These are phyloP conservation scores for Nestor notabilis DNA, from an alignment of 2,113 vertebrate species.

Conservation along the genomic window DNA sequence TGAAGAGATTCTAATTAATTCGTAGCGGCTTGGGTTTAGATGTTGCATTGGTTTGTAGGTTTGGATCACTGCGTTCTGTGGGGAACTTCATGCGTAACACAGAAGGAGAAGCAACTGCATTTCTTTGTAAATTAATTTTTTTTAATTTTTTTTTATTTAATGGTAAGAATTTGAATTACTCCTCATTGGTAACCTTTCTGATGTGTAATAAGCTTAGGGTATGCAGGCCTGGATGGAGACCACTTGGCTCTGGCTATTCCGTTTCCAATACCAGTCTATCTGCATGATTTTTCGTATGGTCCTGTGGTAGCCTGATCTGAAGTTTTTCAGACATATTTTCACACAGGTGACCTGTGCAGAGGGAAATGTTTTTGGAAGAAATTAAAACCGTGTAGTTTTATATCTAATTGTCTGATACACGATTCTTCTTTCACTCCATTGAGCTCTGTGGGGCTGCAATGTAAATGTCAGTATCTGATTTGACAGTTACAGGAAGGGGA, in stretches of 20 bases:
- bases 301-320: not conserved
- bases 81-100: rapidly evolving
- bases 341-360: not conserved
- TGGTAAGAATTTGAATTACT: not conserved
- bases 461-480: not conserved
- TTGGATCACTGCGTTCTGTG: not conserved
- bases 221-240: not conserved
- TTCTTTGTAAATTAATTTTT: not conserved
- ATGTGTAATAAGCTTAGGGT: not conserved
- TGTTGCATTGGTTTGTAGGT: not conserved
- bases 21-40: not conserved
- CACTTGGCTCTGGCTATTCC: not conserved
- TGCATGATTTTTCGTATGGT: not conserved
- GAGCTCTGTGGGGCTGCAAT: not conserved
- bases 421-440: not conserved
- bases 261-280: not conserved
- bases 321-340: not conserved
- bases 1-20: not conserved
- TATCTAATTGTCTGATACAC: not conserved
- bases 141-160: not conserved
- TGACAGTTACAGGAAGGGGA: not conserved
- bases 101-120: not conserved
- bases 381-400: not conserved
- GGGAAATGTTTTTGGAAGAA: not conserved
- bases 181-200: not conserved